A percentile compares a stretch with the other conserved stretches of the same genome.
Evolutionary conservation across 2,888 invertebrate species (phyloP).

Genomic region (Athalia circularis): DNA sequence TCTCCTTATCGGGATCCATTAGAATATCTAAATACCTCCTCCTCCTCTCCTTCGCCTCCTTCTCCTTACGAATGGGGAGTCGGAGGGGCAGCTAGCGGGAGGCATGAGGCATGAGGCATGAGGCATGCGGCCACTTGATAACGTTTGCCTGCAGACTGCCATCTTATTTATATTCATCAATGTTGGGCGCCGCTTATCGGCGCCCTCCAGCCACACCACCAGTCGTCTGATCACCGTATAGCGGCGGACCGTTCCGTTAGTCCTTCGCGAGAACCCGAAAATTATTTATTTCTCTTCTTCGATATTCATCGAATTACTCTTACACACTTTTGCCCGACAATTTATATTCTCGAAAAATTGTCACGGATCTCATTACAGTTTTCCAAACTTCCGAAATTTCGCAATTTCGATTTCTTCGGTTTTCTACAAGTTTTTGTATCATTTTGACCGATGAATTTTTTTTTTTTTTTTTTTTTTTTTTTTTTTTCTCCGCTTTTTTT

Average conservation of each 20-base stretch:
- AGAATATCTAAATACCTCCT: constrained; percentile 75
- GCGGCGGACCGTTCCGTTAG: background rate
- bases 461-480: no score
- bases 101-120: background rate
- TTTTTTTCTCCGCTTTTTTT: no score
- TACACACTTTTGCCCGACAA: no score
- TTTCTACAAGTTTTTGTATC: no score
- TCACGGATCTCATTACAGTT: no score
- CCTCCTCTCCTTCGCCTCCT: no score
- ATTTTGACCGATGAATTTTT: no score
- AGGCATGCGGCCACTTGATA: constrained; percentile 40
- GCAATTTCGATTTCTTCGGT: no score
- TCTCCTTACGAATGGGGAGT: background rate
- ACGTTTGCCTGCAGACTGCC: constrained; percentile 32
- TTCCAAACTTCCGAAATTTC: no score
- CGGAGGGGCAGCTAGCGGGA: background rate
- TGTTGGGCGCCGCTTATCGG: constrained; percentile 50
- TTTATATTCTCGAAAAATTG: no score
- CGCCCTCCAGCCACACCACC: constrained; percentile 15
- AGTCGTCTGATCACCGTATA: background rate
- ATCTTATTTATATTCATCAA: constrained; percentile 63
- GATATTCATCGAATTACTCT: no score
- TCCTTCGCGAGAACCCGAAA: background rate
- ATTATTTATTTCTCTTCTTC: no score
- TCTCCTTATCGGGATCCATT: constrained; percentile 74